Percentiles rank a stretch among this genome's conserved stretches.
phyloP scores from a whole-genome alignment of 2,797 vertebrate species.

The Enteromius afrohamiltoni region DNA sequence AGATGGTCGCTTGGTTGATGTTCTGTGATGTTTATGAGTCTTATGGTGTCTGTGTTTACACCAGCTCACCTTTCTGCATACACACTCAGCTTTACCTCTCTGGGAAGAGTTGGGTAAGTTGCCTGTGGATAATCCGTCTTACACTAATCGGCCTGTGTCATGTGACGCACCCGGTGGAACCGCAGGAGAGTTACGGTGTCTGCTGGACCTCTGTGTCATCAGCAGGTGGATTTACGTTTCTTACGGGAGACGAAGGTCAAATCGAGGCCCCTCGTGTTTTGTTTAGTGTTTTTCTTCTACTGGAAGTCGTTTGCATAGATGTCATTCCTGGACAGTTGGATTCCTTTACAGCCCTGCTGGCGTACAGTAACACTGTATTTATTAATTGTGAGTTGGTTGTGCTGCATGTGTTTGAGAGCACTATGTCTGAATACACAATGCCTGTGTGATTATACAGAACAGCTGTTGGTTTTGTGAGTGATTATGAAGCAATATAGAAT shows the following conservation, averaged over 20 bases:
- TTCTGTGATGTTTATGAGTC: slow-evolving; percentile 5
- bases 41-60: slow-evolving; percentile 26
- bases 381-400: neutral
- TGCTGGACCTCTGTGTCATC: slow-evolving; percentile 25
- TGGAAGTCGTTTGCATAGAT: neutral
- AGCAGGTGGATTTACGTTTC: slow-evolving; percentile 42
- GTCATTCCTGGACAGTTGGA: slow-evolving; percentile 1
- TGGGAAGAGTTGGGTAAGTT: slow-evolving; percentile 58
- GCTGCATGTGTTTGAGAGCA: neutral
- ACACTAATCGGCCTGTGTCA: slow-evolving; percentile 66
- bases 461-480: slow-evolving; percentile 20
- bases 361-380: slow-evolving; percentile 28
- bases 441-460: neutral
- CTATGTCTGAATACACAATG: slow-evolving; percentile 13
- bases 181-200: slow-evolving; percentile 25
- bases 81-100: slow-evolving; percentile 26
- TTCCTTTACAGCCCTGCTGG: slow-evolving; percentile 13
- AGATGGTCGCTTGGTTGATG: slow-evolving; percentile 26
- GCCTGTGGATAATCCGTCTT: slow-evolving; percentile 63
- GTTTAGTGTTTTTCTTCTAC: neutral
- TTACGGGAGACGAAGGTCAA: neutral
- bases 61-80: slow-evolving; percentile 29
- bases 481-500: slow-evolving; percentile 7
- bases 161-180: slow-evolving; percentile 56
- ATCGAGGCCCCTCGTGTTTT: neutral